Evolutionary conservation across 2,113 vertebrate genomes (phyloP).

Genomic region (Lanius ludovicianus): DNA sequence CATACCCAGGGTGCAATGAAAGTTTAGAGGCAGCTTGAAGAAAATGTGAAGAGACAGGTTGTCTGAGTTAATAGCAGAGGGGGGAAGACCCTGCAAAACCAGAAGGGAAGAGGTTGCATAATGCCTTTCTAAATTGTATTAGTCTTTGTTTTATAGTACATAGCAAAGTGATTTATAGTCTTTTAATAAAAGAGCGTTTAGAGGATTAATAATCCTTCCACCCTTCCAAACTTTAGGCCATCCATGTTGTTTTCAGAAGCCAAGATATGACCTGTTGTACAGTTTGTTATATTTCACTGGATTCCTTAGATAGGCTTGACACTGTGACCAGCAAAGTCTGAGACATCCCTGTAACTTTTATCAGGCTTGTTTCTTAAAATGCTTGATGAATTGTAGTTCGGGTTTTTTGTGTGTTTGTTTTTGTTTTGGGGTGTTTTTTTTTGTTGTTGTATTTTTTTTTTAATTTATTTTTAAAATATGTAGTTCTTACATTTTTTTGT

Average conservation of each 20-base stretch:
- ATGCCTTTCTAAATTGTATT: neutral
- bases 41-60: neutral
- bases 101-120: neutral
- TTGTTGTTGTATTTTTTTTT: too few relatives aligned
- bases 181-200: neutral
- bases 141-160: neutral
- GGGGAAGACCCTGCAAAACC: neutral
- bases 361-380: neutral
- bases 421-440: neutral
- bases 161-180: neutral
- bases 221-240: neutral
- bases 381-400: neutral
- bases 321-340: neutral
- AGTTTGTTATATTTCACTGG: neutral
- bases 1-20: neutral
- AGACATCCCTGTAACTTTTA: neutral
- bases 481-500: neutral
- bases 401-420: too few relatives aligned
- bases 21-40: neutral
- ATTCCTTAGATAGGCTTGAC: neutral
- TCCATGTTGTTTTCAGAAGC: neutral
- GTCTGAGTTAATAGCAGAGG: neutral
- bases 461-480: neutral
- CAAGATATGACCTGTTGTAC: accelerated
- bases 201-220: neutral